Base-by-base conservation (phyloP, 2,797 vertebrate species). In the Scomberomorus guttatus region DNA sequence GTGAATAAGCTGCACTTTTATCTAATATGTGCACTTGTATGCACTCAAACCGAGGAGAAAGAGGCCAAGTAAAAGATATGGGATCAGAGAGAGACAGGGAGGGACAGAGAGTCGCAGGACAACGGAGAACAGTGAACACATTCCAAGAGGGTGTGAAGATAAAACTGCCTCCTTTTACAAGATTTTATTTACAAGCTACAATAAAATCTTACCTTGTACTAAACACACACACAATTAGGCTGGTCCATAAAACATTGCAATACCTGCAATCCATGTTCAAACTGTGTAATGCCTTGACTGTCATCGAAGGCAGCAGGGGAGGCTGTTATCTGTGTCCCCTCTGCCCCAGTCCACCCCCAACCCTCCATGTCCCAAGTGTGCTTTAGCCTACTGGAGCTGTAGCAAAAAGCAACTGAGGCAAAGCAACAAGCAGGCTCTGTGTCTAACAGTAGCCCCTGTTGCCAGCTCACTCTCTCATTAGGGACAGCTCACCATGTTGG, bases 141-240 rank as follows among this genome's bases (percentile, higher is more conserved):
- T 73, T 77, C 29, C 55, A 70, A 57, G 50, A 75, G 46, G 48
- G 39, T 50, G n/a, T 62, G 34, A 51, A 12, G 71, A 78, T 83
- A 71, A 83, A 85, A 67, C 44, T 63, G 48, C 34, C 62, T 75
- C 46, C 18, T 57, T 75, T 85, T 77, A 77, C 58, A 80, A 66
- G 74, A 37, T 37, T 37, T 11, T 37, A 37, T 37, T 37, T 37
- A 37, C 37, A 37, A 11, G 37, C 37, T 37, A 37, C 63, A 54
- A 73, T 80, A 70, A 60, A 83, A 71, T 79, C 59, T 44, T 66
- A 70, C 56, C 54, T 64, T 60, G 34, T 44, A 15, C 46, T 74
- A 51, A 70, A 72, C 39, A 67, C 52, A 68, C 67, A 67, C 3
- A 54, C 12, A 58, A 17, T 7, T 54, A 56, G 20, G 15, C 54